Conservation (phyloP, 2,113 vertebrate genomes). For the Pseudorhombus dupliciocellatus region DNA sequence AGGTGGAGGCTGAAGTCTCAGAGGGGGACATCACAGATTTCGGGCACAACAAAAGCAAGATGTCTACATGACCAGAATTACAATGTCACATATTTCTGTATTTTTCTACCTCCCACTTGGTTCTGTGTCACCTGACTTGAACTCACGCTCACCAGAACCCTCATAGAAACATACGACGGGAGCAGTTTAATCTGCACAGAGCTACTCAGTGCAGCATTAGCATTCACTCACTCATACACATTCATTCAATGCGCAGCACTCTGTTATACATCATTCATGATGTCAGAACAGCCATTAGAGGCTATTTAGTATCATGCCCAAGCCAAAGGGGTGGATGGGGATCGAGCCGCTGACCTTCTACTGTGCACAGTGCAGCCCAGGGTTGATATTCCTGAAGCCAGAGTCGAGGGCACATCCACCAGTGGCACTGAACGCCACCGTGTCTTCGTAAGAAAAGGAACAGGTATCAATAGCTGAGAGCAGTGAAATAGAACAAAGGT, state of each 20-base stretch:
- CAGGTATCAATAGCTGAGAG: not conserved
- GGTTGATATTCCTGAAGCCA: not conserved
- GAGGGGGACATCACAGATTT: not conserved
- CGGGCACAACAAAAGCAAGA: not conserved
- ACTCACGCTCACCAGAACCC: too few species aligned
- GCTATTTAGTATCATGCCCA: not conserved
- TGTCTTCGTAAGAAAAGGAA: not conserved
- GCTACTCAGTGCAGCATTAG: too few species aligned
- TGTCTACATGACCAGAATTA: not conserved
- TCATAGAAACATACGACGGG: too few species aligned
- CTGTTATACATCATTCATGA: not conserved
- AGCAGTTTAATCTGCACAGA: too few species aligned
- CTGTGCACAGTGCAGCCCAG: not conserved
- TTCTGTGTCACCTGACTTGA: too few species aligned
- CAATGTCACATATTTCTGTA: not conserved
- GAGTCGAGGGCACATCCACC: constrained; percentile 5
- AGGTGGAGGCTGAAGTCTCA: constrained; percentile 1
- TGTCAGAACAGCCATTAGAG: not conserved
- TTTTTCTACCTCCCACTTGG: too few species aligned
- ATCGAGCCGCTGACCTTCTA: not conserved
- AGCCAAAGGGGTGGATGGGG: not conserved
- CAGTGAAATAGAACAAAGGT: constrained; percentile 14
- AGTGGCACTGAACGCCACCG: not conserved
- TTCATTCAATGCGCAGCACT: not conserved
- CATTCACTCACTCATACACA: not conserved